phyloP scores from a whole-genome alignment of 2,797 vertebrate species.

The Clarias laeviceps region DNA sequence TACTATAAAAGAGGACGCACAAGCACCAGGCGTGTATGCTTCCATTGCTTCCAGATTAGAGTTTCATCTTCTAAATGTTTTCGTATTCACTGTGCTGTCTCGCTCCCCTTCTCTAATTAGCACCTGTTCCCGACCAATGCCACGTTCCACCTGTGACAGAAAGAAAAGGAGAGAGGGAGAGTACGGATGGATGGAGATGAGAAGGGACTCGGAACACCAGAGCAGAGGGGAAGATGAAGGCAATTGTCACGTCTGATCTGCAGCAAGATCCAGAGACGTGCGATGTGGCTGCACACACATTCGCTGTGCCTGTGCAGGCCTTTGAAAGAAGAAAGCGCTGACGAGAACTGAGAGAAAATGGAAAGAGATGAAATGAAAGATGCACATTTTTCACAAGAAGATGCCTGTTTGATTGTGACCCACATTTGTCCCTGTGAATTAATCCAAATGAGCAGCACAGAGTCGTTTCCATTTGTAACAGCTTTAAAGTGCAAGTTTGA shows the following conservation, averaged over 20 bases:
- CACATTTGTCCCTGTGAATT: slow-evolving; percentile 51
- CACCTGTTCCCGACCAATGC: slow-evolving; percentile 44
- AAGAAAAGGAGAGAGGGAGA: slow-evolving; percentile 39
- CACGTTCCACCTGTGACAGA: slow-evolving; percentile 57
- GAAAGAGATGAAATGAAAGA: slow-evolving; percentile 49
- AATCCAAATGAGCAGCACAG: slow-evolving; percentile 37
- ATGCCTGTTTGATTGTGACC: slow-evolving; percentile 51
- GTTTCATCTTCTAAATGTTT: slow-evolving; percentile 56
- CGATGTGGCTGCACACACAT: slow-evolving; percentile 43
- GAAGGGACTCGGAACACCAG: slow-evolving; percentile 61
- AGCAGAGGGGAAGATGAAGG: slow-evolving; percentile 81
- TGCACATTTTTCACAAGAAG: slow-evolving; percentile 43
- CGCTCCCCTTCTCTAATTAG: slow-evolving; percentile 60
- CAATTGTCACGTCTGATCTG: slow-evolving; percentile 73
- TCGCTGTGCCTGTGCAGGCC: slow-evolving; percentile 38
- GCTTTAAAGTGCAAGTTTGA: slow-evolving; percentile 33
- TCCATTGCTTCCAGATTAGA: slow-evolving; percentile 54
- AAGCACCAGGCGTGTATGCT: slow-evolving; percentile 40
- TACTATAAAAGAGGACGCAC: background rate
- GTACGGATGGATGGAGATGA: slow-evolving; percentile 51
- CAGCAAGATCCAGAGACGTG: slow-evolving; percentile 52
- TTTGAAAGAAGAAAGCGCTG: slow-evolving; percentile 53
- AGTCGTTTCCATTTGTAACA: slow-evolving; percentile 16
- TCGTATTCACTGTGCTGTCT: slow-evolving; percentile 54
- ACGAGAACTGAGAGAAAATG: slow-evolving; percentile 42